phyloP scores from a whole-genome alignment of 2,888 invertebrate genomes.

The Plebejus argus region DNA sequence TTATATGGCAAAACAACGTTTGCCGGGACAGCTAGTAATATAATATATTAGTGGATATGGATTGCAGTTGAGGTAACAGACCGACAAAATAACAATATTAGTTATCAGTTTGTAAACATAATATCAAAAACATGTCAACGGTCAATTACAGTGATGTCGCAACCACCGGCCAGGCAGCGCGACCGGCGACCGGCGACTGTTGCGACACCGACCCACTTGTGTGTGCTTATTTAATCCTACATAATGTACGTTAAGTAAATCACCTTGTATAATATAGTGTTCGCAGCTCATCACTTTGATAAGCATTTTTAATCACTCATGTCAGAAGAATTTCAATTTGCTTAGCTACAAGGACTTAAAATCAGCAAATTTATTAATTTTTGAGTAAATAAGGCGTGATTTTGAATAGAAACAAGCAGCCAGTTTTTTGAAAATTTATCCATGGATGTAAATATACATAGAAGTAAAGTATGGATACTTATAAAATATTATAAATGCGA shows the following conservation, averaged over 20 bases:
- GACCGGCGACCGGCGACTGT: neutral
- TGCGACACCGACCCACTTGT: slow-evolving; percentile 23
- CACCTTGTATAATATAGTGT: slow-evolving; percentile 13
- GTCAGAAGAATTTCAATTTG: neutral
- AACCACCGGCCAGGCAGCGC: neutral
- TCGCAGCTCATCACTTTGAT: neutral
- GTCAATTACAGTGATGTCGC: slow-evolving; percentile 13
- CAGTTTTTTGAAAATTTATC: too few relatives aligned
- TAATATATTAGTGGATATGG: too few relatives aligned
- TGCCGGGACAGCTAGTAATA: too few relatives aligned
- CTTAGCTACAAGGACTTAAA: neutral
- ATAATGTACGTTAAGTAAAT: neutral
- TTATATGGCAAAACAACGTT: too few relatives aligned
- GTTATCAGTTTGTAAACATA: slow-evolving; percentile 9
- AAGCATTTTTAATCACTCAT: neutral
- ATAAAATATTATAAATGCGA: too few relatives aligned
- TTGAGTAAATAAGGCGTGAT: too few relatives aligned
- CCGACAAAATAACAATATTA: neutral
- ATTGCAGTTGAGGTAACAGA: too few relatives aligned
- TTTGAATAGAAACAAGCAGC: too few relatives aligned
- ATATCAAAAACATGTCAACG: slow-evolving; percentile 2
- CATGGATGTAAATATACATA: too few relatives aligned
- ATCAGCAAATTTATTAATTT: too few relatives aligned
- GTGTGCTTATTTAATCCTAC: slow-evolving; percentile 1
- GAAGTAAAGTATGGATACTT: too few relatives aligned